phyloP scores from a whole-genome alignment of 2,888 invertebrate genomes.

The Sesamia inferens region DNA sequence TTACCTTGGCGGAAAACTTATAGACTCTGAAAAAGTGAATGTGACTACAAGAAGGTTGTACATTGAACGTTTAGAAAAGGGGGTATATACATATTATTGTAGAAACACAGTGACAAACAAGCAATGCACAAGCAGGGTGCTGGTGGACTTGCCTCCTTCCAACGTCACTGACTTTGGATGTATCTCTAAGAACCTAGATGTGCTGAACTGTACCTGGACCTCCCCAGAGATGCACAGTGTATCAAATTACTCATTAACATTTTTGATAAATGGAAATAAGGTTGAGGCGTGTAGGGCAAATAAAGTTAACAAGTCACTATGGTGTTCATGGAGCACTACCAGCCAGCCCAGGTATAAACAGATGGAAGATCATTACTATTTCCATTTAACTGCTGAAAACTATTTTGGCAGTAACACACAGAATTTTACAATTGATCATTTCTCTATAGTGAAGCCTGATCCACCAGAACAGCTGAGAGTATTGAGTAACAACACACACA shows the following conservation, averaged over 20 bases:
- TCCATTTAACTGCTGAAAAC: conserved; percentile 91
- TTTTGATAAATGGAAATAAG: conserved; percentile 70
- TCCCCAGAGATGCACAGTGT: conserved; percentile 85
- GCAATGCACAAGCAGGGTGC: conserved; percentile 76
- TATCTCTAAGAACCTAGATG: conserved; percentile 93
- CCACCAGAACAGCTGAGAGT: conserved; percentile 75
- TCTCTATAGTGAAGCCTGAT: conserved; percentile 83
- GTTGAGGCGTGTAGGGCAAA: conserved; percentile 70
- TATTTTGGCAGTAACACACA: conserved; percentile 89
- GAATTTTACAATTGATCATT: conserved; percentile 91
- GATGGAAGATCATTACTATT: conserved; percentile 86
- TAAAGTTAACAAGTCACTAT: conserved; percentile 63
- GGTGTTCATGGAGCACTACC: conserved; percentile 78
- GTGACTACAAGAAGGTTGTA: conserved; percentile 91
- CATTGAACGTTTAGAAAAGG: conserved; percentile 88
- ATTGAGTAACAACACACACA: conserved; percentile 76
- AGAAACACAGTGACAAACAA: conserved; percentile 75
- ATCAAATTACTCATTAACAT: conserved; percentile 76
- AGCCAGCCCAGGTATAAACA: conserved; percentile 84
- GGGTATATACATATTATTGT: conserved; percentile 90
- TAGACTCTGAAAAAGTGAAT: conserved; percentile 89
- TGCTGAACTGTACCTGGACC: conserved; percentile 94
- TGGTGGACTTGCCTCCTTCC: conserved; percentile 90
- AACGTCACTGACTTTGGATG: conserved; percentile 93
- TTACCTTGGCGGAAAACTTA: conserved; percentile 59